phyloP scores from a whole-genome alignment of 2,113 vertebrate genomes.

The Hippocampus abdominalis region DNA sequence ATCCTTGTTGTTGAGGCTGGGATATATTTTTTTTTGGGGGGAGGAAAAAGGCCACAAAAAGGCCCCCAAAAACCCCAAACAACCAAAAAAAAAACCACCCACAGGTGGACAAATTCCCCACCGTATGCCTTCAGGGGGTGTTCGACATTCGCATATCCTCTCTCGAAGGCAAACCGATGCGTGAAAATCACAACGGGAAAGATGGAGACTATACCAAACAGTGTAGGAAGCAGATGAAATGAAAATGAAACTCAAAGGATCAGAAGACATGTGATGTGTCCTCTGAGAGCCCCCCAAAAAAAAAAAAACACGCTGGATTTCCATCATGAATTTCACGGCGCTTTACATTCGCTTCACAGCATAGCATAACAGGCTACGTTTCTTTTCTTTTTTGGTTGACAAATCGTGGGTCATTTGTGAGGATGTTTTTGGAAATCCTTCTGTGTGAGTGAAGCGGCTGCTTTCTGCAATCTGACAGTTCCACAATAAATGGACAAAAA shows the following conservation, averaged over 20 bases:
- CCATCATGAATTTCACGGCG: conserved; percentile 17
- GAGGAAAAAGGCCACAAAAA: not conserved
- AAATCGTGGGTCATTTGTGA: not conserved
- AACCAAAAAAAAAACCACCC: not conserved
- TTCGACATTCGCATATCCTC: not conserved
- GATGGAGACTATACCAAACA: conserved; percentile 29
- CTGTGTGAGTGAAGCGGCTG: not conserved
- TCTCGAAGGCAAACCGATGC: conserved; percentile 10
- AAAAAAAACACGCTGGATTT: not conserved
- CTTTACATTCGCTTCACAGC: conserved; percentile 9
- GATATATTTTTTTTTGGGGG: not conserved
- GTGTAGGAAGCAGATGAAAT: conserved; percentile 17
- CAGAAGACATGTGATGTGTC: conserved; percentile 6
- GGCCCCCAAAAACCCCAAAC: too few species aligned
- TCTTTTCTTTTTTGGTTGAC: not conserved
- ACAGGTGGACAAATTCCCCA: not conserved
- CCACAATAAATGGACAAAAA: not conserved
- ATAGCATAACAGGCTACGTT: not conserved
- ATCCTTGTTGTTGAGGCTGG: not conserved
- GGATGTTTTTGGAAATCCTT: not conserved
- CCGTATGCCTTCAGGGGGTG: not conserved
- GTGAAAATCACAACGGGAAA: conserved; percentile 30
- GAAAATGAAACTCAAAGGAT: conserved; percentile 1
- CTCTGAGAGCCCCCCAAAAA: not conserved
- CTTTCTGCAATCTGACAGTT: not conserved